phyloP scores from a whole-genome alignment of 2,797 vertebrate genomes.

The Ctenochaetus hawaiiensis region DNA sequence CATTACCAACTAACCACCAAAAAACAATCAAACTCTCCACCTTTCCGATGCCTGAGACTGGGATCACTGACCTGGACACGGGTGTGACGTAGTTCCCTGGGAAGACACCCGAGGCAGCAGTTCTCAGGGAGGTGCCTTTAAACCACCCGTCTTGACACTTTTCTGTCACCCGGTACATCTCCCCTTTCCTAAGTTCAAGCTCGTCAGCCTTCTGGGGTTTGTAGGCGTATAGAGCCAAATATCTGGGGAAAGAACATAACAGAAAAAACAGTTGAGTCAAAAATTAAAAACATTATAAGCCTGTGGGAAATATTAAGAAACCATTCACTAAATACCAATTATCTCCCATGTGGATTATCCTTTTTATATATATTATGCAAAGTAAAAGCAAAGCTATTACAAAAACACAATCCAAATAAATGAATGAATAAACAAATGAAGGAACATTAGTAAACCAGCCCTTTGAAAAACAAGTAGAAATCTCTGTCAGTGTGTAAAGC shows the following conservation, averaged over 20 bases:
- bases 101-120: slow-evolving; percentile 94
- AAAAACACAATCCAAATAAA: slow-evolving; percentile 28
- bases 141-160: slow-evolving; percentile 99
- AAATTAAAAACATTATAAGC: slow-evolving; percentile 3
- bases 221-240: slow-evolving; percentile 97
- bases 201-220: slow-evolving; percentile 98
- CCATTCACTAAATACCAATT: slow-evolving; percentile 7
- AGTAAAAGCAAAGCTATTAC: slow-evolving; percentile 13
- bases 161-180: slow-evolving; percentile 99
- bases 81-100: slow-evolving; percentile 99
- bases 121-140: slow-evolving; percentile 95
- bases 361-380: slow-evolving; percentile 17
- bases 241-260: slow-evolving; percentile 83
- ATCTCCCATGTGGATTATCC: slow-evolving; percentile 31
- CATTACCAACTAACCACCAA: background rate
- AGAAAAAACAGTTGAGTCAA: slow-evolving; percentile 16
- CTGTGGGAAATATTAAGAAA: slow-evolving; percentile 18
- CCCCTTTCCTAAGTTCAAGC: slow-evolving; percentile 96
- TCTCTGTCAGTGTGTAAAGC: slow-evolving; percentile 4
- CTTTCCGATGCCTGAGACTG: background rate
- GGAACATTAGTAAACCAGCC: slow-evolving; percentile 10
- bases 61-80: slow-evolving; percentile 86
- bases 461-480: slow-evolving; percentile 2
- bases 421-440: slow-evolving; percentile 17
- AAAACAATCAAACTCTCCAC: background rate